Base-by-base conservation (phyloP, 2,888 invertebrate genomes). In the Entomobrya proxima region DNA sequence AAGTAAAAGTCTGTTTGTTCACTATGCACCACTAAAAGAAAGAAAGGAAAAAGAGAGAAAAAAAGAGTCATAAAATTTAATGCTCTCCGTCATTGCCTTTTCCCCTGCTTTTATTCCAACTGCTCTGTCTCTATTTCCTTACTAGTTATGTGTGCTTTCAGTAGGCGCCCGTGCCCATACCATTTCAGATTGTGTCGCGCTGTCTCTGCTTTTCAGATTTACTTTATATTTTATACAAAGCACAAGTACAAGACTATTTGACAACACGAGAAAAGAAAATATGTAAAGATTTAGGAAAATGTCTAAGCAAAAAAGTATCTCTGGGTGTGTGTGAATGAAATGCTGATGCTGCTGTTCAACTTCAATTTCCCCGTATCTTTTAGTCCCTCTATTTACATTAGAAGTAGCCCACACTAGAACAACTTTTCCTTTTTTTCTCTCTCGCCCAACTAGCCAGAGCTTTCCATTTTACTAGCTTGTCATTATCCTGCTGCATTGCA, bases 31-130 rank as follows among this genome's bases (percentile, higher is more conserved):
- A 76, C 55, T 47, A 30, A 61, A 64, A 64, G 35, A 47, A 32
- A 32, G 24, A 30, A 44, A 35, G 47, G 35, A 69, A 11, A 35
- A 61, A 74, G 74, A 74, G 30, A 52, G 27, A 79, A 67, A 79
- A 85, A 85, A 85, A 75, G 85, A 80, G 80, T 85, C 85, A 85
- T 85, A 85, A 85, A 85, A 85, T 85, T 85, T 85, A 85, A 85
- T 85, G 85, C 85, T 75, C 67, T 64, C 75, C 75, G 80, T 80
- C 85, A 85, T 85, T 85, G 67, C 85, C 85, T 75, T 80, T 78
- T 74, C 74, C 74, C 75, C 69, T 80, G 44, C 47, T 72, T 47
- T 72, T 32, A 47, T 72, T 50, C 72, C 50, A 72, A 50, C 37
- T 64, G 21, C 81, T 74, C 35, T 79, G 40, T 64, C 74, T 81